phyloP scores from a whole-genome alignment of 92 coral and sea anemone species.

The Pocillopora meandrina region DNA sequence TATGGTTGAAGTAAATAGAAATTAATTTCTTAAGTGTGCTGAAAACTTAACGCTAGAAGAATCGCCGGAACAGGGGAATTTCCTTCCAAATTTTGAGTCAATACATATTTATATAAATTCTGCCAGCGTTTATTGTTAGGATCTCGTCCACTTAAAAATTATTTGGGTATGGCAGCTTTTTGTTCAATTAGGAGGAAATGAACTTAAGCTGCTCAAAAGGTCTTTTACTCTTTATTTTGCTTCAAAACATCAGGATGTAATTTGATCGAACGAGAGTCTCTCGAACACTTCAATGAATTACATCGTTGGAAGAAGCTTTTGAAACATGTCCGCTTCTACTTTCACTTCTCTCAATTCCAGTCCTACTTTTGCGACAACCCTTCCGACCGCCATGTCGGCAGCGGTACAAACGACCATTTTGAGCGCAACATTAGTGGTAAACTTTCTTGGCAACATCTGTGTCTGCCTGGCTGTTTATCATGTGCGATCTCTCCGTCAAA shows the following conservation, averaged over 20 bases:
- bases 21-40: too few species aligned
- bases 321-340: background rate
- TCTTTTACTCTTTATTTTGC: background rate
- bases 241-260: background rate
- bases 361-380: background rate
- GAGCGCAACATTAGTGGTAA: constrained; percentile 6
- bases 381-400: background rate
- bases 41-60: too few species aligned
- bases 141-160: background rate
- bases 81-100: too few species aligned
- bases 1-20: too few species aligned
- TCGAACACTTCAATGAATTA: background rate
- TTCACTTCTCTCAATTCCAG: background rate
- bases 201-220: background rate
- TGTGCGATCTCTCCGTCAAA: constrained; percentile 12
- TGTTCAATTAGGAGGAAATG: constrained; percentile 6
- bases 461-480: constrained; percentile 16
- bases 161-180: background rate
- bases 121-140: background rate
- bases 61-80: too few species aligned
- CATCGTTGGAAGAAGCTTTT: background rate
- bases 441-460: constrained; percentile 18
- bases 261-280: background rate
- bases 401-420: constrained; percentile 23
- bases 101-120: too few species aligned